Base-by-base conservation (phyloP, 2,113 vertebrate species). In the Agelaius tricolor region DNA sequence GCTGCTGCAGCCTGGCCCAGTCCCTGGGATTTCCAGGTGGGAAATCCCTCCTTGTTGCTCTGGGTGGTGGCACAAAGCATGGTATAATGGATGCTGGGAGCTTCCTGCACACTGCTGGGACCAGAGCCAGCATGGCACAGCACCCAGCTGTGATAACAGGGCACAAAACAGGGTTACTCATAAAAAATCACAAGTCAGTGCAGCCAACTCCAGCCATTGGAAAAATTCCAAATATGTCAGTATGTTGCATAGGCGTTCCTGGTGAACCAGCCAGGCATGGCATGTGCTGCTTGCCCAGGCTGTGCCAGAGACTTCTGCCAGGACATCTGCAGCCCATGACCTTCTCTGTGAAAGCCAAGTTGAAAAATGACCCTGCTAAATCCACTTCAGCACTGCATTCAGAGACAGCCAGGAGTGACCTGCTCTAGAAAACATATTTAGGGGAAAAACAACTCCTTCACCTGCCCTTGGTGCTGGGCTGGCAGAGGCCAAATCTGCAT, bases 1-100 rank as follows among this genome's bases (percentile, higher is more conserved):
- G 63, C 66, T 0, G 7, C 83, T 79, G 67, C 80, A 83, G 49
- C 43, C 74, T 84, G 66, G 66, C 67, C 47, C 11, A 1, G 11
- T 84, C 81, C 74, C 43, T 75, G 74, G 51, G 72, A 77, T 49
- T 92, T 66, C 79, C 72, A 90, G 54, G 72, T 88, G 67, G 49
- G 54, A 90, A 93, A 59, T 85, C 75, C 62, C 41, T 76, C 0
- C 0, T 9, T 55, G 30, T 17, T 76, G 74, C 59, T 76, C 54
- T 10, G 58, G 33, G 44, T 44, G 37, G 72, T 57, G 79, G 59
- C 54, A 85, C 3, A 7, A 84, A 90, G 61, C 74, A 58, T 0
- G 1, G 74, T 0, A 0, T 4, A 16, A 28, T 9, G 58, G 57
- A 55, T 3, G 2, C 66, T 68, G 57, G 69, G 77, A 94, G 44